Conservation (phyloP, 64 coral and sea anemone genomes). For the Actinia equina region DNA sequence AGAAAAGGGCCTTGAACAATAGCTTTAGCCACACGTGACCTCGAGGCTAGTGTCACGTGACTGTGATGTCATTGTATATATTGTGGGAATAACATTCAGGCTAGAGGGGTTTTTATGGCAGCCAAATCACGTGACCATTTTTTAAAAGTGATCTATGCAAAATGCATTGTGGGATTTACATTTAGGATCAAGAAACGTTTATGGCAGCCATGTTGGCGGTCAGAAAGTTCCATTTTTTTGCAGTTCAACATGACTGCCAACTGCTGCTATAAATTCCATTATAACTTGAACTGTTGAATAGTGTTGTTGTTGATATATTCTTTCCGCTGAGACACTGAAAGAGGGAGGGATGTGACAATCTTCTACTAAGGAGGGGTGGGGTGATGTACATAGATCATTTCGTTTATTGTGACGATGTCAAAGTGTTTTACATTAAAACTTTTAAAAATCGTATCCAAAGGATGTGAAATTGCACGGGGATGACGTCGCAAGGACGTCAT, state of each 20-base stretch:
- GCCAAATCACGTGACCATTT: background rate
- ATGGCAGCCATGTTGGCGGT: too few species aligned
- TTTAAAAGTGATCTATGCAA: background rate
- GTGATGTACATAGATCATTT: background rate
- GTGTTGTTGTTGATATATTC: background rate
- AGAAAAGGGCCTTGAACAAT: background rate
- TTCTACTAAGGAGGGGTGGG: constrained; percentile 3
- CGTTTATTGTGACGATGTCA: background rate
- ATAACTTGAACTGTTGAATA: too few species aligned
- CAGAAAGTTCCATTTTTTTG: too few species aligned
- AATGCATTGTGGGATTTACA: background rate
- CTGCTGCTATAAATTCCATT: too few species aligned
- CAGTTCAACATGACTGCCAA: too few species aligned
- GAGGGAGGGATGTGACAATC: background rate
- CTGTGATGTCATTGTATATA: background rate
- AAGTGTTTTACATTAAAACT: constrained; percentile 7
- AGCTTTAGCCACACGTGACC: too few species aligned
- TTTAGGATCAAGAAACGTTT: too few species aligned
- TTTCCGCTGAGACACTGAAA: background rate
- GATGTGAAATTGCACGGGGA: too few species aligned
- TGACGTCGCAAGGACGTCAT: too few species aligned
- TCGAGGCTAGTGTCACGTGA: too few species aligned
- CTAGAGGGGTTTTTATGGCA: too few species aligned
- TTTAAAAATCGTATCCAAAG: background rate
- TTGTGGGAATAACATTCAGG: background rate